These are phyloP conservation scores for Mythimna pallens DNA, from an alignment of 2,888 invertebrate species.

Conservation along the genomic window DNA sequence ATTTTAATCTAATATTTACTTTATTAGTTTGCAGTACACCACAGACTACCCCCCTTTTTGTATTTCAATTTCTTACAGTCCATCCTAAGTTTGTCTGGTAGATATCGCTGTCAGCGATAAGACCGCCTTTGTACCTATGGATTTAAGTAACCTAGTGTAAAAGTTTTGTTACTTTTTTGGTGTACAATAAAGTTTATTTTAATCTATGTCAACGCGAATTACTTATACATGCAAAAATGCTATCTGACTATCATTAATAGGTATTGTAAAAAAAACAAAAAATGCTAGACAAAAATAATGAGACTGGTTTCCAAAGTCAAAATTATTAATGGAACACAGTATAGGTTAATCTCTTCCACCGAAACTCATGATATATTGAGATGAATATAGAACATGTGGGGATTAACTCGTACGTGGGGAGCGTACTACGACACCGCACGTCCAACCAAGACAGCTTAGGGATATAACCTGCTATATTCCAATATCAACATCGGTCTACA, in stretches of 20 bases:
- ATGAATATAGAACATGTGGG: slow-evolving; percentile 58
- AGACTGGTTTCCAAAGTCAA: slow-evolving; percentile 27
- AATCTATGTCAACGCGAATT: slow-evolving; percentile 1
- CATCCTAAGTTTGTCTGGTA: no score
- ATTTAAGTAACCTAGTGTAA: no score
- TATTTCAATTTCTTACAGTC: no score
- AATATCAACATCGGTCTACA: slow-evolving; percentile 37
- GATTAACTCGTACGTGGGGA: slow-evolving; percentile 62
- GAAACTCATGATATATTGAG: slow-evolving; percentile 58
- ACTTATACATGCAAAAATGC: slow-evolving; percentile 4
- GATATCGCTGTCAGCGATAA: no score
- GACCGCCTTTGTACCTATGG: no score
- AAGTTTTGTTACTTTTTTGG: no score
- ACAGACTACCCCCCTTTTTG: no score
- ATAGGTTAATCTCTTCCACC: slow-evolving; percentile 58
- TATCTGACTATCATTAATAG: slow-evolving; percentile 8
- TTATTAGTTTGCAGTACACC: no score
- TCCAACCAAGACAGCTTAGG: slow-evolving; percentile 52
- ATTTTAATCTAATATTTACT: no score
- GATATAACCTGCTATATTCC: slow-evolving; percentile 39
- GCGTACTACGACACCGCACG: slow-evolving; percentile 58
- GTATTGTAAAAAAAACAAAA: neutral
- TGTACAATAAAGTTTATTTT: no score
- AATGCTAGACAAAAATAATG: slow-evolving; percentile 1
- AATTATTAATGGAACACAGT: slow-evolving; percentile 53